Evolutionary conservation across 2,888 invertebrate genomes (phyloP), one percentile per base, ranked within the genome.

Genomic region (Lacanobia oleracea): DNA sequence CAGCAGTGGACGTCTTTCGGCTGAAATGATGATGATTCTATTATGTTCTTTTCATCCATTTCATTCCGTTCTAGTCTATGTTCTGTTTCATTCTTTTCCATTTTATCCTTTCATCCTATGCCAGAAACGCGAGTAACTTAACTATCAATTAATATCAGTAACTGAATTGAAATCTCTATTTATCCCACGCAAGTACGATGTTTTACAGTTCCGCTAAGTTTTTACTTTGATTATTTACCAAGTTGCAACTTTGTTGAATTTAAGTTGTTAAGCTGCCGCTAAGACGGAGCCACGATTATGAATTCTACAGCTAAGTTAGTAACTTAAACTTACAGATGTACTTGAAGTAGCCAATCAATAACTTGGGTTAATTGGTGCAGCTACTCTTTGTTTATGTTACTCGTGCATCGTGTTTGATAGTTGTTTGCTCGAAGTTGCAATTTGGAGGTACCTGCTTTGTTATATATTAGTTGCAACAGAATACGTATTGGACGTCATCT

Each of bases 171-270:
- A 37, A 77, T 71, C 2, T 57, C 53, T 54, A 50, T 60, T 43
- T 56, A 59, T 10, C 23, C n/a, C 57, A 37, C 14, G 59, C 40
- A 63, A 67, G 51, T 16, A n/a, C 33, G 51, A 67, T 75, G 27
- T 60, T 72, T 7, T 33, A 37, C 14, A 57, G 21, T n/a, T 10
- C 23, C 23, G n/a, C 18, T 14, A 27, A 54, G 70, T 69, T 61
- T 69, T 61, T 69, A 69, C 67, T 51, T 82, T 75, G 57, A 60
- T 73, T 61, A 83, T 76, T 73, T 67, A 67, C 67, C 40, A 61
- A 76, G 70, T 69, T 79, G 16, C 69, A 61, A 69, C 56, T 64
- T 68, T 73, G 77, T 63, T 72, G 40, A 62, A 64, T 79, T 73
- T 23, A 62, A 71, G 69, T 73, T 77, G 67, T 60, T 71, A 74